Percentiles rank a stretch among this genome's conserved stretches.
Evolutionary conservation across 30 jellyfish, hydroid and myxozoan genomes (phyloP).

Genomic region (Turritopsis rubra): DNA sequence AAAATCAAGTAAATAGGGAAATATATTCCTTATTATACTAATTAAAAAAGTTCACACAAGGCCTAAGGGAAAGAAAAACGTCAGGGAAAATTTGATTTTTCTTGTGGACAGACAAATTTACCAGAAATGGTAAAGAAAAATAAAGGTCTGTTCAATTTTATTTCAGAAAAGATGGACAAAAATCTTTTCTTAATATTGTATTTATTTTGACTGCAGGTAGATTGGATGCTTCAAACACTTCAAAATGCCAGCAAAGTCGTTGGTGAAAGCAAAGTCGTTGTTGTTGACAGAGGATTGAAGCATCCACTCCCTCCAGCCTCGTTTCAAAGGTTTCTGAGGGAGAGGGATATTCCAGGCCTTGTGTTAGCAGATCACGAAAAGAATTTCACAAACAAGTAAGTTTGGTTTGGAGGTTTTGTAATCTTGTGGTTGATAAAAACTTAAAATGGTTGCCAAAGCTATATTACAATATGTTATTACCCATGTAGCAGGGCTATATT

Average conservation of each 20-base stretch:
- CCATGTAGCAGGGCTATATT: too few relatives aligned
- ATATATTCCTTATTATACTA: too few relatives aligned
- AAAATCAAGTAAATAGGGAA: too few relatives aligned
- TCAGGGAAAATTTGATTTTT: too few relatives aligned
- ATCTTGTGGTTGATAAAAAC: neutral
- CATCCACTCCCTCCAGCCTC: slow-evolving; percentile 98
- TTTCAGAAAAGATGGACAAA: neutral
- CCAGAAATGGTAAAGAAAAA: too few relatives aligned
- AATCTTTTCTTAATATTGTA: neutral
- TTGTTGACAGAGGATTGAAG: neutral
- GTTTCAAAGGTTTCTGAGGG: slow-evolving; percentile 71
- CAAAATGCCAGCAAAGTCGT: neutral
- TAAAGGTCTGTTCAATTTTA: too few relatives aligned
- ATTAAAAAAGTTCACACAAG: too few relatives aligned
- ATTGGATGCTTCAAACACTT: neutral
- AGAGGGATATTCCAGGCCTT: slow-evolving; percentile 60
- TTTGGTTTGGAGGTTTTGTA: slow-evolving; percentile 23
- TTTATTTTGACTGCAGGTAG: neutral
- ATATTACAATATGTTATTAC: too few relatives aligned
- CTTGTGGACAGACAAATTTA: too few relatives aligned
- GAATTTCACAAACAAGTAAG: slow-evolving; percentile 71
- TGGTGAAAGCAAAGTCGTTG: neutral
- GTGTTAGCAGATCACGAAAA: slow-evolving; percentile 87
- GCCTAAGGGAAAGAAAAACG: too few relatives aligned
- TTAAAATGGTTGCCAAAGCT: too few relatives aligned